These are phyloP conservation scores for Brevipalpus yothersi DNA, from an alignment of 1,140 invertebrate genomes.

Conservation along the genomic window DNA sequence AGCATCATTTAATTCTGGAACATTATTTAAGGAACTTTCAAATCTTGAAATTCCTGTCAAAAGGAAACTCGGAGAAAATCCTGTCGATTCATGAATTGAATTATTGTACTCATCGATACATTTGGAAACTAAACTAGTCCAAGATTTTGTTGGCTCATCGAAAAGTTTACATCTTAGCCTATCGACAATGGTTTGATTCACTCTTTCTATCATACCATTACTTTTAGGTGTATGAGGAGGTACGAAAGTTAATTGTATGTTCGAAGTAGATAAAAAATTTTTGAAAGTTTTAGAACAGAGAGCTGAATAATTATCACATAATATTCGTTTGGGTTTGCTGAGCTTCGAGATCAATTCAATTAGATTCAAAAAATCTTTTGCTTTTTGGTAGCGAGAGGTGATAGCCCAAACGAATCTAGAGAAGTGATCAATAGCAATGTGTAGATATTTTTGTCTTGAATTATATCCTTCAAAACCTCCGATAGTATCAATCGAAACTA, in stretches of 20 bases:
- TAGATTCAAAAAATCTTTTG: background rate
- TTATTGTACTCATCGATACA: slow-evolving; percentile 1
- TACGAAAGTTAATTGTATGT: background rate
- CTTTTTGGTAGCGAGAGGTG: background rate
- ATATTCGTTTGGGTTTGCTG: background rate
- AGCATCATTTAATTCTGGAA: background rate
- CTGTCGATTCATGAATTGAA: background rate
- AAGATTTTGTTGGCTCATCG: background rate
- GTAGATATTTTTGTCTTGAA: background rate
- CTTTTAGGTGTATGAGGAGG: background rate
- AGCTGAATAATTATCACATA: background rate
- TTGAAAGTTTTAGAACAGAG: background rate
- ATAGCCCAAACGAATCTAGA: slow-evolving; percentile 4
- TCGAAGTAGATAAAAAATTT: background rate
- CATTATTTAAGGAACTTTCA: background rate
- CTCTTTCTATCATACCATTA: slow-evolving; percentile 2
- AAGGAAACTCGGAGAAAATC: background rate
- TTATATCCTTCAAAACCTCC: background rate
- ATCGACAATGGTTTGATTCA: slow-evolving; percentile 2
- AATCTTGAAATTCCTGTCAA: background rate
- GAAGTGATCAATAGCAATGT: slow-evolving; percentile 2
- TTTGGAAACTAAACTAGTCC: background rate
- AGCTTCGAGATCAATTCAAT: background rate
- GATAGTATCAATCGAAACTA: slow-evolving; percentile 1
- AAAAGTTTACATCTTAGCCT: slow-evolving; percentile 5